A percentile compares a stretch with the other conserved stretches of the same genome.
These are phyloP conservation scores for Sminthurinus aureus DNA, from an alignment of 2,888 invertebrate species.

Conservation along the genomic window DNA sequence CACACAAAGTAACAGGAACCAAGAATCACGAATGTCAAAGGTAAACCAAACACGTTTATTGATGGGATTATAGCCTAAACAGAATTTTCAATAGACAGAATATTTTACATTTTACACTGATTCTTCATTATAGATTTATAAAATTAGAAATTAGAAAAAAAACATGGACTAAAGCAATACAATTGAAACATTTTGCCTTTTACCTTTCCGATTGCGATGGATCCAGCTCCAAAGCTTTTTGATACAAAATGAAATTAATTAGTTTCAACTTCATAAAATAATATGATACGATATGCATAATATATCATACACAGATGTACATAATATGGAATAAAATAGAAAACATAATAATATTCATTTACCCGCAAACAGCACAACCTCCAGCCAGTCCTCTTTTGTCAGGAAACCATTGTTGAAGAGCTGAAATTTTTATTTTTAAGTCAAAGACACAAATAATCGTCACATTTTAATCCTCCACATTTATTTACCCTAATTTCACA, in stretches of 20 bases:
- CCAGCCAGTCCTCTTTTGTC: constrained; percentile 53
- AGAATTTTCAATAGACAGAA: too few species aligned
- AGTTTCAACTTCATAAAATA: not conserved
- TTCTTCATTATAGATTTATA: too few species aligned
- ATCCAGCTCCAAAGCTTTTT: constrained; percentile 54
- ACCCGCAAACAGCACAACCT: constrained; percentile 55
- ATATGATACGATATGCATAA: not conserved
- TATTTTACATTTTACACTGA: too few species aligned
- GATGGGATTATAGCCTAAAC: constrained; percentile 37
- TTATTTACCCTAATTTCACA: not conserved
- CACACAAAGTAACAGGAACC: constrained; percentile 46
- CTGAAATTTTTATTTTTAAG: too few species aligned
- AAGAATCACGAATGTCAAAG: constrained; percentile 52
- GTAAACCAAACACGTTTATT: constrained; percentile 45
- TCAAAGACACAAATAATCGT: too few species aligned
- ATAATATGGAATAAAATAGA: not conserved
- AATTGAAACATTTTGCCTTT: not conserved
- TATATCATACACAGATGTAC: not conserved
- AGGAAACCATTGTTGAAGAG: constrained; percentile 57
- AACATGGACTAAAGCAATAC: not conserved
- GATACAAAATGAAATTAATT: not conserved
- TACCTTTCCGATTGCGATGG: constrained; percentile 55
- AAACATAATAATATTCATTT: not conserved
- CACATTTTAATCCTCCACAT: too few species aligned
- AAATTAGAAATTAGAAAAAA: too few species aligned